Percentiles rank a stretch among this genome's conserved stretches.
Conservation (phyloP, 2,888 invertebrate species). For the Cantharis flavilabris region DNA sequence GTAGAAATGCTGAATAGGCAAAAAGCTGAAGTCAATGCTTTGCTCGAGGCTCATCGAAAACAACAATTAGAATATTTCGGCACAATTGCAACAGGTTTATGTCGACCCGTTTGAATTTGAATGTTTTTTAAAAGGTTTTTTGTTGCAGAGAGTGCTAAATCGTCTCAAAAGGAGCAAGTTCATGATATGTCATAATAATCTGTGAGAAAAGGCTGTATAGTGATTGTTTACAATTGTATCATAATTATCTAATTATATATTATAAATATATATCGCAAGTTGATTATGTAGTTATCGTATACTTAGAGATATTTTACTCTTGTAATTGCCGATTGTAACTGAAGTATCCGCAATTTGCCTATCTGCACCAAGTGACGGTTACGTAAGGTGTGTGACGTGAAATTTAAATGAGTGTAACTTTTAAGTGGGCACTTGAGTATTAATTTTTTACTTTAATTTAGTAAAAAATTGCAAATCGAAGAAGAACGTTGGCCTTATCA, state of each 20-base stretch:
- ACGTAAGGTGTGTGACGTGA: background rate
- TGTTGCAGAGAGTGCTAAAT: slow-evolving; percentile 48
- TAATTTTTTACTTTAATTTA: background rate
- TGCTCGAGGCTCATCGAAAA: slow-evolving; percentile 58
- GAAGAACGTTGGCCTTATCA: background rate
- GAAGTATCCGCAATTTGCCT: background rate
- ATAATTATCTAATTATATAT: slow-evolving; percentile 39
- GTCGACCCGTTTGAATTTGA: background rate
- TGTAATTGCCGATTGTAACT: background rate
- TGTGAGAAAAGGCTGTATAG: slow-evolving; percentile 53
- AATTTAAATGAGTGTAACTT: background rate
- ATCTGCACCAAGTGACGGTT: background rate
- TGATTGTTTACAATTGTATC: slow-evolving; percentile 54
- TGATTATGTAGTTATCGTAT: background rate
- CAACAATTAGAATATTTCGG: slow-evolving; percentile 58
- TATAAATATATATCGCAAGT: slow-evolving; percentile 22
- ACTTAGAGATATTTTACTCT: background rate
- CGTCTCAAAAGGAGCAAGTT: slow-evolving; percentile 35
- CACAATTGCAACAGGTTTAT: slow-evolving; percentile 36
- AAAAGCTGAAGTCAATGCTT: slow-evolving; percentile 60
- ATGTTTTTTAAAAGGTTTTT: slow-evolving; percentile 1
- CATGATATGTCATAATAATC: slow-evolving; percentile 32
- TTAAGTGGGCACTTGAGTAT: background rate
- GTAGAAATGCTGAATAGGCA: slow-evolving; percentile 58
- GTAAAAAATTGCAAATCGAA: background rate